Percentiles rank a stretch among this genome's conserved stretches.
Evolutionary conservation across 1,140 invertebrate species (phyloP).

Genomic region (Idris sp.): DNA sequence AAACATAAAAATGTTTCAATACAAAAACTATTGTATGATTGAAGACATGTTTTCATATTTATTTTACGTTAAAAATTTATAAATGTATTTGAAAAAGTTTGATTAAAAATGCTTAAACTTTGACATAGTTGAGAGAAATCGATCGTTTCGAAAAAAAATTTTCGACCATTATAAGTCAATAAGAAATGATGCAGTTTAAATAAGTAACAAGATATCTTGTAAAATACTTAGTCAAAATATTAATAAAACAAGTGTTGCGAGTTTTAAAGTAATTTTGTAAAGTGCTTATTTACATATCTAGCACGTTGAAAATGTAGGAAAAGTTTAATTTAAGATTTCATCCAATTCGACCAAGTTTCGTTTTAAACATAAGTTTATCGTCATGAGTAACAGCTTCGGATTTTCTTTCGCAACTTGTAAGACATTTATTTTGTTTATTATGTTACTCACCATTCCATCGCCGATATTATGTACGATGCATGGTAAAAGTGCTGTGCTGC

Average conservation of each 20-base stretch:
- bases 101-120: too few species aligned
- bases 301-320: not conserved
- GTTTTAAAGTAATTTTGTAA: conserved; percentile 29
- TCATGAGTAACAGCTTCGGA: conserved; percentile 24
- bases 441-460: conserved; percentile 87
- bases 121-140: too few species aligned
- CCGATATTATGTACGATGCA: conserved; percentile 90
- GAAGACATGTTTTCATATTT: too few species aligned
- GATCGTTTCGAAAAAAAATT: too few species aligned
- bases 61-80: too few species aligned
- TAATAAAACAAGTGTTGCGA: conserved; percentile 26
- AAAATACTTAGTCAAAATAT: too few species aligned
- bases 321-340: conserved; percentile 32
- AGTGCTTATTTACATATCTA: conserved; percentile 40
- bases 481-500: conserved; percentile 87
- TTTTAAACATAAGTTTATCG: conserved; percentile 31
- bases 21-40: too few species aligned
- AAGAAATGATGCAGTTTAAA: too few species aligned
- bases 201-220: too few species aligned
- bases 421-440: conserved; percentile 25
- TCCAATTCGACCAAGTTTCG: conserved; percentile 14
- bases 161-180: too few species aligned
- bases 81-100: too few species aligned
- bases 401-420: conserved; percentile 18
- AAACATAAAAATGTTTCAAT: too few species aligned